Conservation (phyloP, 2,888 invertebrate genomes). For the Parochlus steinenii region DNA sequence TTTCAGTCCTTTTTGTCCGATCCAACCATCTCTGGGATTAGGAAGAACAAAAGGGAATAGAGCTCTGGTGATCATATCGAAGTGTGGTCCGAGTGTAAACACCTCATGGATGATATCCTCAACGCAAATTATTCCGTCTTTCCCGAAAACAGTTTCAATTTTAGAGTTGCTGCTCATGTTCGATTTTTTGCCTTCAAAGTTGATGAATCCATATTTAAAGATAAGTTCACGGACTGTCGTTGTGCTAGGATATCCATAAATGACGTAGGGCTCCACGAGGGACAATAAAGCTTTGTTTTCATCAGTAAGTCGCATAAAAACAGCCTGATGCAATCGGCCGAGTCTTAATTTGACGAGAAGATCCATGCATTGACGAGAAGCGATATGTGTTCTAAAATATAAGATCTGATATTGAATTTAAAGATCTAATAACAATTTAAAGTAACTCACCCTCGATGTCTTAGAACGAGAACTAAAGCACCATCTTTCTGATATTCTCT, state of each 20-base stretch:
- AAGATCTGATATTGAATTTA: background rate
- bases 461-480: slow-evolving; percentile 22
- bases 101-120: slow-evolving; percentile 31
- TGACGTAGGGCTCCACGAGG: slow-evolving; percentile 28
- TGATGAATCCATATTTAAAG: slow-evolving; percentile 29
- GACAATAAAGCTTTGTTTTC: slow-evolving; percentile 26
- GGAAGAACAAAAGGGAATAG: slow-evolving; percentile 21
- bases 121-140: slow-evolving; percentile 28
- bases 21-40: slow-evolving; percentile 27
- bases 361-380: slow-evolving; percentile 18
- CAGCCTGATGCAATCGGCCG: slow-evolving; percentile 22
- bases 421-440: slow-evolving; percentile 1
- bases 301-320: slow-evolving; percentile 25
- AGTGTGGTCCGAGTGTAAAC: slow-evolving; percentile 27
- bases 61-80: slow-evolving; percentile 22
- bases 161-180: slow-evolving; percentile 29
- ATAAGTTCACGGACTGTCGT: slow-evolving; percentile 26
- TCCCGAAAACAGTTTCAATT: slow-evolving; percentile 27
- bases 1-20: slow-evolving; percentile 26
- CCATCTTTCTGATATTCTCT: slow-evolving; percentile 8
- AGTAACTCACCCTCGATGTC: slow-evolving; percentile 23
- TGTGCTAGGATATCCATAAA: slow-evolving; percentile 25
- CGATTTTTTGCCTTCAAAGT: slow-evolving; percentile 23
- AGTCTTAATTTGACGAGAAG: slow-evolving; percentile 15
- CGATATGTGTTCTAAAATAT: slow-evolving; percentile 23